phyloP scores from a whole-genome alignment of 2,797 vertebrate genomes.

The Hydrolagus colliei region DNA sequence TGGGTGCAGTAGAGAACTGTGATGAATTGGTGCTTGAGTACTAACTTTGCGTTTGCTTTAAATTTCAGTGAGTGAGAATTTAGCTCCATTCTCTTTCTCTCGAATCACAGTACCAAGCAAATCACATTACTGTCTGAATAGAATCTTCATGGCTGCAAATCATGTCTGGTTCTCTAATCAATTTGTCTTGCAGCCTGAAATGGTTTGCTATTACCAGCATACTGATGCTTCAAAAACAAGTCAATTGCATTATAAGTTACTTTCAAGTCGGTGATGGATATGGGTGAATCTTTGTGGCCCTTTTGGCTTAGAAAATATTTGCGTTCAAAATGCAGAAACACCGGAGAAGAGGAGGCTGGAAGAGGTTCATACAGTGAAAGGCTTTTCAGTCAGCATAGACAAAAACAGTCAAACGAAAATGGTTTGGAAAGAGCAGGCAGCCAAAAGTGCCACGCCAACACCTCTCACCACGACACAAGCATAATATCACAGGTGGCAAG shows the following conservation, averaged over 20 bases:
- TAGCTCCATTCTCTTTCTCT: background rate
- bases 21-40: background rate
- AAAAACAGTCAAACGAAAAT: too few relatives aligned
- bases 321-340: background rate
- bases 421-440: too few relatives aligned
- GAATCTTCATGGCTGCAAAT: constrained; percentile 23
- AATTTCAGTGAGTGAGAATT: constrained; percentile 3
- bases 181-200: constrained; percentile 18
- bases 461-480: too few relatives aligned
- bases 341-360: too few relatives aligned
- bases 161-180: constrained; percentile 17
- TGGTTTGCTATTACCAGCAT: background rate
- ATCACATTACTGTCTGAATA: constrained; percentile 21
- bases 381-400: background rate
- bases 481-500: too few relatives aligned
- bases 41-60: background rate
- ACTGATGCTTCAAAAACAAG: constrained; percentile 14
- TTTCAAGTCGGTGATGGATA: constrained; percentile 9
- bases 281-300: background rate
- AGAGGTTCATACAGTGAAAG: too few relatives aligned
- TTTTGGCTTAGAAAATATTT: background rate
- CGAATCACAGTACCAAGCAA: constrained; percentile 1
- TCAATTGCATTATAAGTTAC: background rate
- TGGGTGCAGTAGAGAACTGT: background rate
- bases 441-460: too few relatives aligned